Evolutionary conservation across 2,113 vertebrate genomes (phyloP).

Genomic region (Talpa occidentalis): DNA sequence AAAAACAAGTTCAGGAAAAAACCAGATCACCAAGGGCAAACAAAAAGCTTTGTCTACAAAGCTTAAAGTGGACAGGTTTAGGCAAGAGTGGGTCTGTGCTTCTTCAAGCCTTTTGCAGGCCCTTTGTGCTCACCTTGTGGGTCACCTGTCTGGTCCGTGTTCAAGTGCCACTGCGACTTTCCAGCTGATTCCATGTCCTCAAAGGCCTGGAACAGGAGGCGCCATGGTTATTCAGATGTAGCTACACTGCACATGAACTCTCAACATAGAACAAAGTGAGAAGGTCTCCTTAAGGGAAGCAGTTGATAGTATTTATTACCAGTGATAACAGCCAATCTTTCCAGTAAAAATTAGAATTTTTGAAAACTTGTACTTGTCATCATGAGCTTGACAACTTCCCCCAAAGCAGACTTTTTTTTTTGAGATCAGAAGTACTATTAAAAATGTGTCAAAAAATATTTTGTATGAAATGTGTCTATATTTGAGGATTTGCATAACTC

Average conservation of each 20-base stretch:
- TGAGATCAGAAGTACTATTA: background rate
- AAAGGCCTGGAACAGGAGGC: background rate
- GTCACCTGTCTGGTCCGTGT: background rate
- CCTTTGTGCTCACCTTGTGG: background rate
- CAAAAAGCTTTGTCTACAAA: background rate
- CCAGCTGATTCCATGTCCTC: background rate
- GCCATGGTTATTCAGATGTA: background rate
- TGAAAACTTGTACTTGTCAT: background rate
- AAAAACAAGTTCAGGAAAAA: background rate
- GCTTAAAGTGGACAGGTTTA: background rate
- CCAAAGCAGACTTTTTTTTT: background rate
- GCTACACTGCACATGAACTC: background rate
- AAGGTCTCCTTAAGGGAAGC: background rate
- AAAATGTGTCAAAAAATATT: constrained; percentile 5
- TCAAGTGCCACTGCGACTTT: background rate
- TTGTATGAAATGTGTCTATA: background rate
- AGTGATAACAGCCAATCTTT: background rate
- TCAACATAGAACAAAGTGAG: background rate
- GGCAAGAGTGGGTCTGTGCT: background rate
- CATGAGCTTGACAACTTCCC: background rate
- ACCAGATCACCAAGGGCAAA: background rate
- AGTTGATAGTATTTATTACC: background rate
- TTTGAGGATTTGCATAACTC: constrained; percentile 5
- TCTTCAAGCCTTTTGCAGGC: background rate
- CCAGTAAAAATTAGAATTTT: background rate